Conservation (phyloP, 2,797 vertebrate species). For the Phataginus tricuspis region DNA sequence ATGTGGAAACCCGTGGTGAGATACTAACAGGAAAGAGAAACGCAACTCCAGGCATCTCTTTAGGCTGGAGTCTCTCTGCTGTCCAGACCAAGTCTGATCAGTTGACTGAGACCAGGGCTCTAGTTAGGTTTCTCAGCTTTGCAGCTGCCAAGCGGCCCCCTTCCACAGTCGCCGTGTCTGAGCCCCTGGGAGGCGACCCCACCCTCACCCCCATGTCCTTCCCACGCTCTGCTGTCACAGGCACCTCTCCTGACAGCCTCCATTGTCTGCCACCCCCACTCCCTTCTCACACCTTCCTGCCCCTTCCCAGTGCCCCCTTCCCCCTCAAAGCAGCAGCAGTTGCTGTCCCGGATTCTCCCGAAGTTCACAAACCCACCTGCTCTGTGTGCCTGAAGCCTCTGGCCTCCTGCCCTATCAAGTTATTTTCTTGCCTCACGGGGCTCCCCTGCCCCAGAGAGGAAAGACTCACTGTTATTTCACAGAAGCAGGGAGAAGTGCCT, state of each 20-base stretch:
- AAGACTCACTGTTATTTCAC: not conserved
- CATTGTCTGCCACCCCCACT: constrained; percentile 57
- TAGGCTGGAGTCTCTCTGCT: not conserved
- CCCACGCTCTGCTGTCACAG: constrained; percentile 18
- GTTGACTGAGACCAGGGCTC: not conserved
- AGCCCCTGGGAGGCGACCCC: not conserved
- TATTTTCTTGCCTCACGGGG: not conserved
- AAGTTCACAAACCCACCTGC: constrained; percentile 26
- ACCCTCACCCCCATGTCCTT: not conserved
- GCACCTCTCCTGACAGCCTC: constrained; percentile 51
- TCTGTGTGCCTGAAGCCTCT: not conserved
- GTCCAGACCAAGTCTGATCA: not conserved
- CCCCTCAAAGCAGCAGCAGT: not conserved
- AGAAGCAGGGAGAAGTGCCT: not conserved
- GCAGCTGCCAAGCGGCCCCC: not conserved
- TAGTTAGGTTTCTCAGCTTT: not conserved
- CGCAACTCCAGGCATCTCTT: not conserved
- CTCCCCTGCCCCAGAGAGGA: too few relatives aligned
- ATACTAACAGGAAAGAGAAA: not conserved
- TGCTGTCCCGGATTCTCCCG: constrained; percentile 11
- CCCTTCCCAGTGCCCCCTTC: not conserved
- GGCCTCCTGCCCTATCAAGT: not conserved
- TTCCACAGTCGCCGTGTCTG: not conserved
- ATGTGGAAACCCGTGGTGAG: not conserved
- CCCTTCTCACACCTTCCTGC: not conserved